Evolutionary conservation across 2,888 invertebrate genomes (phyloP), one percentile per base, ranked within the genome.

Genomic region (Hypercompe scribonia): DNA sequence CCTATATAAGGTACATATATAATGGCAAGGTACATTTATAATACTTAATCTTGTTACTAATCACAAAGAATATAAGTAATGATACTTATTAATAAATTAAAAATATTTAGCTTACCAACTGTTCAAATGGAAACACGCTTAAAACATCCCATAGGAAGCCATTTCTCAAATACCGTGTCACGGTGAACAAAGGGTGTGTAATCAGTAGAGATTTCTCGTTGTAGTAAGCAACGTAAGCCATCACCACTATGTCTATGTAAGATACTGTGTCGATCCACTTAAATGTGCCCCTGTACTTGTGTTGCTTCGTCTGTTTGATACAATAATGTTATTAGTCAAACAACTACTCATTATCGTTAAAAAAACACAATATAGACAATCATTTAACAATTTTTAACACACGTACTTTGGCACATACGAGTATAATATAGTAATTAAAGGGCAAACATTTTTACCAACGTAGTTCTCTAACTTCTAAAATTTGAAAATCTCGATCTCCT

Each of bases 161-260:
- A 36, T 89, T 88, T 73, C 86, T 94, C 73, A 96, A 71, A 82
- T 96, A 96, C 71, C 92, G 86, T 0, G 88, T 86, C 0, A 95
- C 87, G 1, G 94, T 95, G 13, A 93, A 78, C 18, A 95, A 80
- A 0, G 96, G 96, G 83, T 96, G 96, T 0, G 93, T 95, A 33
- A 96, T 89, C 18, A 96, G 81, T 28, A 96, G 76, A 0, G 94
- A 95, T 31, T 89, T 88, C 1, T 94, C 89, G 65, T 96, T 90
- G 81, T 96, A 96, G 78, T 94, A 96, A 0, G 93, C 94, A 0
- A 96, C 93, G 71, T 96, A 96, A 0, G 94, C 81, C 93, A 96
- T 94, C 21, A 96, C 82, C 13, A 95, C 50, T 0, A 96, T 79
- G 65, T 96, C 96, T 2, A 93, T 5, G 68, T 93, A 93, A 21